Evolutionary conservation across 2,113 vertebrate species (phyloP), one percentile per base, ranked within the genome.

Genomic region (Lucifuga dentata): DNA sequence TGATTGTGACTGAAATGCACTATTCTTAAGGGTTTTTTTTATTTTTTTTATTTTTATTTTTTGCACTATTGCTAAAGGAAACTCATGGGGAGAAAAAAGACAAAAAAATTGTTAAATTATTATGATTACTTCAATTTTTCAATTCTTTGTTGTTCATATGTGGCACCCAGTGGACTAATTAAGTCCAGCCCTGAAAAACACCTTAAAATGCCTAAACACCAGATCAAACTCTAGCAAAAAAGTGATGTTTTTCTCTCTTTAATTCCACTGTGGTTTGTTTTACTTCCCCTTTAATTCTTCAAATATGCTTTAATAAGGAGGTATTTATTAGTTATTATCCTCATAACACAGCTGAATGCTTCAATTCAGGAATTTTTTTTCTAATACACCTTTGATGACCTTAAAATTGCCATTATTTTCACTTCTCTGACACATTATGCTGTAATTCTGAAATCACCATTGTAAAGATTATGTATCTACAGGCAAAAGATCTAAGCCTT

Each of bases 41-140:
- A n/a, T n/a, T n/a, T n/a, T n/a, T n/a, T n/a, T n/a, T n/a, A n/a
- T n/a, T n/a, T n/a, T n/a, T n/a, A n/a, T n/a, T n/a, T n/a, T n/a
- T n/a, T n/a, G n/a, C n/a, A n/a, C n/a, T n/a, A 86, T 85, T 89
- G 77, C 77, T 86, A 80, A 69, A 66, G 58, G 29, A 48, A 63
- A 59, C 67, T 51, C 12, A 3, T 13, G 59, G 52, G 36, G n/a
- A 15, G 2, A 39, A 38, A 33, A 64, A 56, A 57, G 67, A 26
- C 5, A 5, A 52, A 73, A 24, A 68, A 68, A 21, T 57, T 33
- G 61, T 57, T 44, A 68, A 45, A 52, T 36, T 17, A 23, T 33
- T 19, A 20, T 24, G 53, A 52, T 3, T 2, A 19, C 69, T 80
- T 0, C 12, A 59, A 79, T 73, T 53, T 59, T 53, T 40, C 5